Conservation (phyloP, 2,888 invertebrate species). For the Phalera bucephala region DNA sequence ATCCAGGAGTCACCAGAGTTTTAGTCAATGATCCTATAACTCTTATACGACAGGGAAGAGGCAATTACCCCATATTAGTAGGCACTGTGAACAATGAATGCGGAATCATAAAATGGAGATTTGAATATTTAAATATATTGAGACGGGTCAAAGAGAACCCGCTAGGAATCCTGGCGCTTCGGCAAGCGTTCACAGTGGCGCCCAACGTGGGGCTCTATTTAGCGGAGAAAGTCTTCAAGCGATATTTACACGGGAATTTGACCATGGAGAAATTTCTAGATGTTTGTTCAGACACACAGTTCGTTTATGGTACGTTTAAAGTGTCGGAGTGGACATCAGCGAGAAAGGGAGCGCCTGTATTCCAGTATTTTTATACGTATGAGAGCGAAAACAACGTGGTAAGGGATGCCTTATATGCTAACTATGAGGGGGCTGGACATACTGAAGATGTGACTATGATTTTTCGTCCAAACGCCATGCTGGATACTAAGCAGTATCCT, state of each 20-base stretch:
- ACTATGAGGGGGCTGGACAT: slow-evolving; percentile 55
- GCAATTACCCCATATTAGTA: slow-evolving; percentile 33
- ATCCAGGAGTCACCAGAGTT: slow-evolving; percentile 33
- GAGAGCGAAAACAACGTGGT: slow-evolving; percentile 61
- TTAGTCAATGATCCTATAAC: slow-evolving; percentile 37
- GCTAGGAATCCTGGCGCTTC: slow-evolving; percentile 39
- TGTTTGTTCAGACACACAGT: slow-evolving; percentile 24
- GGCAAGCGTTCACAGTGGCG: slow-evolving; percentile 17
- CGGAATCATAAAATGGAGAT: slow-evolving; percentile 13
- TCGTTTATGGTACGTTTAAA: slow-evolving; percentile 35
- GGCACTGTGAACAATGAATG: slow-evolving; percentile 29
- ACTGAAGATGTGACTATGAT: slow-evolving; percentile 73
- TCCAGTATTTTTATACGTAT: slow-evolving; percentile 71
- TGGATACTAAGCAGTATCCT: slow-evolving; percentile 13
- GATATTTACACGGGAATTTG: slow-evolving; percentile 25
- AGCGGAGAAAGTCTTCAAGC: slow-evolving; percentile 19
- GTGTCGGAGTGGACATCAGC: slow-evolving; percentile 26
- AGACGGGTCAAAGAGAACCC: slow-evolving; percentile 17
- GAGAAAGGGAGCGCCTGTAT: slow-evolving; percentile 48
- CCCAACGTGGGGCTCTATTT: slow-evolving; percentile 16
- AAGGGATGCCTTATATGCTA: slow-evolving; percentile 35
- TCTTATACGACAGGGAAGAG: slow-evolving; percentile 33
- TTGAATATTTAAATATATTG: slow-evolving; percentile 15
- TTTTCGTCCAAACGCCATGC: slow-evolving; percentile 43
- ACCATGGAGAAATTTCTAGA: slow-evolving; percentile 21